Conservation (phyloP, 2,888 invertebrate genomes). For the Tiliacea aurago region DNA sequence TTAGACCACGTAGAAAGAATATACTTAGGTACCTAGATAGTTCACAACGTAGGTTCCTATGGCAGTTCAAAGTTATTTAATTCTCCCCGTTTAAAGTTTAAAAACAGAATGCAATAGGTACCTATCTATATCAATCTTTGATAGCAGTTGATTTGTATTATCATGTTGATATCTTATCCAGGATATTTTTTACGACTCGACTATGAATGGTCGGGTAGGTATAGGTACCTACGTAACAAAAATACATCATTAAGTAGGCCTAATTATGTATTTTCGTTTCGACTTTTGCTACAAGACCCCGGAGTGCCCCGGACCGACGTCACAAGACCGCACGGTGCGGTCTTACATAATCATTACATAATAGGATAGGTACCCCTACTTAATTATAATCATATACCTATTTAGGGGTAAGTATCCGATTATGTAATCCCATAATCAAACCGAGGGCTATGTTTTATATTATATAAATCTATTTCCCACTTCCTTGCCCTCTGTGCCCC, state of each 20-base stretch:
- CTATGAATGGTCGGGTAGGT: not conserved
- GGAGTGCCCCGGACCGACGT: not conserved
- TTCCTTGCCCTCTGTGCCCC: not conserved
- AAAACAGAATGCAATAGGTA: slow-evolving; percentile 24
- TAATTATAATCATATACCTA: no score
- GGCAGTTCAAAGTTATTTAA: not conserved
- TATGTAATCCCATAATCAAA: slow-evolving; percentile 22
- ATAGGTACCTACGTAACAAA: not conserved
- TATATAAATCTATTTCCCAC: not conserved
- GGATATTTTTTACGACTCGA: not conserved
- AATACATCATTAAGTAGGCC: no score
- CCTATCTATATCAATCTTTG: slow-evolving; percentile 17
- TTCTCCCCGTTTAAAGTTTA: slow-evolving; percentile 8
- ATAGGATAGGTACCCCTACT: no score
- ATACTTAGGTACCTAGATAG: not conserved
- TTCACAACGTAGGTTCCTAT: not conserved
- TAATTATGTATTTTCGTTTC: not conserved
- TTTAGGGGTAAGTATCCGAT: not conserved
- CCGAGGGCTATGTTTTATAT: not conserved
- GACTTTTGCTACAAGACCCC: not conserved
- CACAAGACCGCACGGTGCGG: not conserved
- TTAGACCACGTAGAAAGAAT: not conserved
- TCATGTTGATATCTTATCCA: slow-evolving; percentile 27
- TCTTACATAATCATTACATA: no score
- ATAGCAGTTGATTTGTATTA: slow-evolving; percentile 33